Conservation (phyloP, 2,113 vertebrate species). For the Scophthalmus maximus region DNA sequence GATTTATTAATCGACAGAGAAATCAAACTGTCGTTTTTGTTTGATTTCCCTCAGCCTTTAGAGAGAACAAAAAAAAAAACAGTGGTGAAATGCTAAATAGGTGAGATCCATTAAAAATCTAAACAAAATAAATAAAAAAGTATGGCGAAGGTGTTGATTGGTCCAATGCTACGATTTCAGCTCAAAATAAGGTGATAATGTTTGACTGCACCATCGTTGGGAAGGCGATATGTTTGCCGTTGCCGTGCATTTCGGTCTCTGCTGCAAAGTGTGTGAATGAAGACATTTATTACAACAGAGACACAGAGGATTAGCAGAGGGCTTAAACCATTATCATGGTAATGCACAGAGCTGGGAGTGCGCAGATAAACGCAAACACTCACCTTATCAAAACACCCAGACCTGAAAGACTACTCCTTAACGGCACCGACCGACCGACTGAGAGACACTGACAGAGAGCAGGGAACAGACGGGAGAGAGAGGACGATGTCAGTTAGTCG, state of each 20-base stretch:
- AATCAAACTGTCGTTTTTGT: too few species aligned
- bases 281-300: conserved; percentile 80
- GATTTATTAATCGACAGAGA: too few species aligned
- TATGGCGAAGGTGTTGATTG: neutral
- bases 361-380: conserved; percentile 78
- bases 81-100: neutral
- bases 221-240: conserved; percentile 39
- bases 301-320: conserved; percentile 74
- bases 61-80: too few species aligned
- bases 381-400: conserved; percentile 78
- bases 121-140: neutral
- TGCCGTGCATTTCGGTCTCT: conserved; percentile 31
- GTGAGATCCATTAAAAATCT: neutral
- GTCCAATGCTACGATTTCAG: conserved; percentile 3
- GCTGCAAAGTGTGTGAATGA: conserved; percentile 66
- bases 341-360: conserved; percentile 70
- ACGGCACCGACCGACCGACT: conserved; percentile 32
- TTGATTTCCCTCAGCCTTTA: neutral
- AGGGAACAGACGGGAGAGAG: conserved; percentile 22
- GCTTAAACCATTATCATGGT: conserved; percentile 80
- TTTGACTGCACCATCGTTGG: conserved; percentile 23
- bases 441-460: neutral
- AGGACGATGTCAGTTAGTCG: conserved; percentile 35
- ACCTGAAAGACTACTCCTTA: conserved; percentile 67
- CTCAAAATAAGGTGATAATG: conserved; percentile 46